These are phyloP conservation scores for Tetramorium parvispinum DNA, from an alignment of 1,140 invertebrate genomes.

Conservation along the genomic window DNA sequence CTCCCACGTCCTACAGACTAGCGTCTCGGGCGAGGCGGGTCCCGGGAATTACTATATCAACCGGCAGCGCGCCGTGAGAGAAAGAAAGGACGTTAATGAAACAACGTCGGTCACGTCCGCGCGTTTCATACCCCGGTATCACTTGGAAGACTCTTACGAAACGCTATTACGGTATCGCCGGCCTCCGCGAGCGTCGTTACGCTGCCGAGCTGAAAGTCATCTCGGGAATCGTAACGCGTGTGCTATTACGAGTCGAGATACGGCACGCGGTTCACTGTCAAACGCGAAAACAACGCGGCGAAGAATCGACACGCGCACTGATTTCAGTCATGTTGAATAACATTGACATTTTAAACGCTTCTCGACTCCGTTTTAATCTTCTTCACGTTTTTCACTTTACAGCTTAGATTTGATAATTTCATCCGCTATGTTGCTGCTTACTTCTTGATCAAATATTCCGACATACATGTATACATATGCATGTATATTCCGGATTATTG, in stretches of 20 bases:
- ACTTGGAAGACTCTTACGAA: constrained; percentile 59
- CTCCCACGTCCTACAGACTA: constrained; percentile 72
- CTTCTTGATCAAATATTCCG: neutral
- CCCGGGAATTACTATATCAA: constrained; percentile 71
- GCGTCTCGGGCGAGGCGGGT: constrained; percentile 41
- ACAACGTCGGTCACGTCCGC: constrained; percentile 72
- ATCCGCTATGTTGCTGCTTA: neutral
- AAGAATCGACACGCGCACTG: neutral
- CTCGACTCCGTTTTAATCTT: neutral
- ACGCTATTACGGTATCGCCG: constrained; percentile 50
- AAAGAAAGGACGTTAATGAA: constrained; percentile 72
- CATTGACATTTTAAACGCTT: neutral
- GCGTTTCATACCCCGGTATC: constrained; percentile 65
- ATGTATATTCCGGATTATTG: neutral
- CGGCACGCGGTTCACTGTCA: constrained; percentile 17
- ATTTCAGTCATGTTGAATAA: neutral
- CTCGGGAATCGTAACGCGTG: constrained; percentile 5
- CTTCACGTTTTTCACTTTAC: neutral
- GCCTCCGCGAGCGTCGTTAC: neutral
- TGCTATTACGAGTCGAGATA: constrained; percentile 12
- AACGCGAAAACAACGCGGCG: neutral
- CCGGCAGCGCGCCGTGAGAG: constrained; percentile 70
- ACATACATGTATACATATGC: neutral
- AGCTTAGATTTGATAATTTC: neutral
- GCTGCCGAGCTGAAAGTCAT: constrained; percentile 15